phyloP scores from a whole-genome alignment of 2,888 invertebrate species.

The Aleiodes testaceus region DNA sequence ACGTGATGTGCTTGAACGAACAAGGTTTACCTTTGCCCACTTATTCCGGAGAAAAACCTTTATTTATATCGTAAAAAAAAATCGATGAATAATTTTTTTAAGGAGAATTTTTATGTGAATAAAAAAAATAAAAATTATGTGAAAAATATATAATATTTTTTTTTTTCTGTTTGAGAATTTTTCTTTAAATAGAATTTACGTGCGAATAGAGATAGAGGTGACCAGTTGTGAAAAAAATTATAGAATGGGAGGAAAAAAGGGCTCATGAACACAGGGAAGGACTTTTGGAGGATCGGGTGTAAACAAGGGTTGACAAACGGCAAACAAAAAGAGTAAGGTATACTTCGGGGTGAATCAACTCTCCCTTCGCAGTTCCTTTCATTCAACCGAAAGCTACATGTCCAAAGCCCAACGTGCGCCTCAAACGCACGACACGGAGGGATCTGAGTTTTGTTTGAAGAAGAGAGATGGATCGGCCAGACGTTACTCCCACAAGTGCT shows the following conservation, averaged over 20 bases:
- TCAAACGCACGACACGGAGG: constrained; percentile 39
- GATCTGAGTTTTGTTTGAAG: constrained; percentile 52
- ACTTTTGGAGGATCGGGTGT: constrained; percentile 50
- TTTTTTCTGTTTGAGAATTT: no score
- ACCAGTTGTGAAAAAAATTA: constrained; percentile 31
- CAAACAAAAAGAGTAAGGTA: constrained; percentile 51
- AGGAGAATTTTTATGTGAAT: no score
- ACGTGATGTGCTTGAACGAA: constrained; percentile 33
- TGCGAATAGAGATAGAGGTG: background rate
- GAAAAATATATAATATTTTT: no score
- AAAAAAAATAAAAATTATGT: no score
- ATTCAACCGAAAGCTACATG: constrained; percentile 34
- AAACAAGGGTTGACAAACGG: constrained; percentile 64
- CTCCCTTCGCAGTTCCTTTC: constrained; percentile 26
- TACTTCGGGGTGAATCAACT: constrained; percentile 43
- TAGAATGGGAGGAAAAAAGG: constrained; percentile 26
- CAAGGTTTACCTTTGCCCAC: background rate
- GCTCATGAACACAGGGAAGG: background rate
- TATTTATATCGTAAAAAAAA: no score
- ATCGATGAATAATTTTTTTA: no score
- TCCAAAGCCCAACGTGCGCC: constrained; percentile 25
- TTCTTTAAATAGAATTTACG: no score
- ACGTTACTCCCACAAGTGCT: constrained; percentile 38
- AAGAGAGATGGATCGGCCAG: constrained; percentile 48
- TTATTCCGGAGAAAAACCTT: background rate